These are phyloP conservation scores for Siniperca undulata DNA, from an alignment of 2,797 vertebrate genomes.

Conservation along the genomic window DNA sequence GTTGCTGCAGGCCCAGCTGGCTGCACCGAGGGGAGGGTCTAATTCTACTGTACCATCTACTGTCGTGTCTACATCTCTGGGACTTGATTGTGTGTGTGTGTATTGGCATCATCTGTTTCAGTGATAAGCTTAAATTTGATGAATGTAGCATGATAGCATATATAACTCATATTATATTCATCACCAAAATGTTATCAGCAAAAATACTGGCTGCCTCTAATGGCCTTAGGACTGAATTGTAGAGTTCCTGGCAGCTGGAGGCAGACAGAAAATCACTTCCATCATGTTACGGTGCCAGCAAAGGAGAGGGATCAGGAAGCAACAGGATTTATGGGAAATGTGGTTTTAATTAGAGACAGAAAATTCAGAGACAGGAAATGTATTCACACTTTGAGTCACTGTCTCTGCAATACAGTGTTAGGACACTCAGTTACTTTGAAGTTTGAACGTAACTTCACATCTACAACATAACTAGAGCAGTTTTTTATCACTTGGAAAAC, in stretches of 20 bases:
- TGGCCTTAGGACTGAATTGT: slow-evolving; percentile 13
- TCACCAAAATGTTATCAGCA: background rate
- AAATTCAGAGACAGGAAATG: background rate
- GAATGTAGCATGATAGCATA: too few species aligned
- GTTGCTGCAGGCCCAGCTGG: slow-evolving; percentile 12
- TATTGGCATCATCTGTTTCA: background rate
- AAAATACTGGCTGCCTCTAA: background rate
- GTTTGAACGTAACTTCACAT: background rate
- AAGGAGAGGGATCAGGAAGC: slow-evolving; percentile 3
- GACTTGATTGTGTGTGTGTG: too few species aligned
- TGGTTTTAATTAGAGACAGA: slow-evolving; percentile 1
- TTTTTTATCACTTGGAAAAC: background rate
- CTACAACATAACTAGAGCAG: background rate
- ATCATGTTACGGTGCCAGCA: background rate
- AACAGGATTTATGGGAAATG: slow-evolving; percentile 46
- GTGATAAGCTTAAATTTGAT: background rate
- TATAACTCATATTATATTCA: background rate
- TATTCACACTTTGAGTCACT: background rate
- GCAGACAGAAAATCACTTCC: slow-evolving; percentile 10
- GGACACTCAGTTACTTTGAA: background rate
- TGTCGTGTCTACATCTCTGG: background rate
- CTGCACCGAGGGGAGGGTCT: background rate
- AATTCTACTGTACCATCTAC: background rate
- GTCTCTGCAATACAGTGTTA: background rate
- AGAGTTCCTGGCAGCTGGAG: background rate